Evolutionary conservation across 2,888 invertebrate species (phyloP).

Genomic region (Campoplex nolae): DNA sequence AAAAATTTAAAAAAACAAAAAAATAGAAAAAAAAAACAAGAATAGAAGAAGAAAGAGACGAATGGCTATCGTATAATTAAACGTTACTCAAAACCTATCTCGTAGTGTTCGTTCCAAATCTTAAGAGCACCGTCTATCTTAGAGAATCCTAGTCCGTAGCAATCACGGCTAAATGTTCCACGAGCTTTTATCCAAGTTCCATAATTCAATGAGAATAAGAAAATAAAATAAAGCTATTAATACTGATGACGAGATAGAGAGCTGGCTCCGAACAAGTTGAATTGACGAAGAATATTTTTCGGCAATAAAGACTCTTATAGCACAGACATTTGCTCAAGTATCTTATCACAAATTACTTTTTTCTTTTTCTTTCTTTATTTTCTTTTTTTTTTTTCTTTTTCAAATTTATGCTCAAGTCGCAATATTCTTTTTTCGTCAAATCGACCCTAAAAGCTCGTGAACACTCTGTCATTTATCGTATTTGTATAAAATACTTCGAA

Average conservation of each 20-base stretch:
- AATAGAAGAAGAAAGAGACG: constrained; percentile 48
- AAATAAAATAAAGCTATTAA: background rate
- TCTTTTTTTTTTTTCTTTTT: constrained; percentile 7
- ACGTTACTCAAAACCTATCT: constrained; percentile 69
- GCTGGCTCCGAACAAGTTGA: constrained; percentile 59
- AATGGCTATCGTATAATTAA: constrained; percentile 66
- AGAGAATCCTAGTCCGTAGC: constrained; percentile 74
- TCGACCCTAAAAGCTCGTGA: constrained; percentile 70
- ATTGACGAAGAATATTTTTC: constrained; percentile 46
- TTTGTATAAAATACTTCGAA: constrained; percentile 72
- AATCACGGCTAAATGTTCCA: constrained; percentile 70
- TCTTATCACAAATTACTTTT: constrained; percentile 45
- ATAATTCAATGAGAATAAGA: constrained; percentile 23
- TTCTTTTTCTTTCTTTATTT: background rate
- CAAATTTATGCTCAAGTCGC: background rate
- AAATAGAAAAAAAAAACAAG: background rate
- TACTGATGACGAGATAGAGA: constrained; percentile 25
- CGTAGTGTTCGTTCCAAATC: constrained; percentile 75
- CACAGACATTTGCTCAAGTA: constrained; percentile 61
- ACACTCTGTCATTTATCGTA: constrained; percentile 74
- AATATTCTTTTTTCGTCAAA: constrained; percentile 22
- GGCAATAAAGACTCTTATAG: constrained; percentile 39
- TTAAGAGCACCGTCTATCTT: constrained; percentile 76
- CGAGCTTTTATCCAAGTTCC: constrained; percentile 66
- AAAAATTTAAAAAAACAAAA: background rate